These are phyloP conservation scores for Mycetomoellerius zeteki DNA, from an alignment of 1,140 invertebrate genomes.

Conservation along the genomic window DNA sequence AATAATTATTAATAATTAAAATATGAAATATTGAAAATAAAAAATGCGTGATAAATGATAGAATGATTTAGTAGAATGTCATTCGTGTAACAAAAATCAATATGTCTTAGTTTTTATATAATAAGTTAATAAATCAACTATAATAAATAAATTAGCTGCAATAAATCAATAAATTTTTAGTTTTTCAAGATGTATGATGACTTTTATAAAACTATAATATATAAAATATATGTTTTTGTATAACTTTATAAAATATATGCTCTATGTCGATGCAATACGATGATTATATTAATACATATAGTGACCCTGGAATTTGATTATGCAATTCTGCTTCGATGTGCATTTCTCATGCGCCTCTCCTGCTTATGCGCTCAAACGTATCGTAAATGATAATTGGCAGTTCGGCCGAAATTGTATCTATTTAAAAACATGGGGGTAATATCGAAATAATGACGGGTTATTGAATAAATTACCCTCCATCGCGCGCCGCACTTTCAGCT, in stretches of 20 bases:
- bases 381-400: constrained; percentile 48
- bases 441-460: constrained; percentile 46
- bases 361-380: background rate
- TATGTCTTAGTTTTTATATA: too few species aligned
- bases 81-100: background rate
- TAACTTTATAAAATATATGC: background rate
- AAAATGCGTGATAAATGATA: background rate
- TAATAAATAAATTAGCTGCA: too few species aligned
- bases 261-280: background rate
- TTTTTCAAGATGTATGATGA: background rate
- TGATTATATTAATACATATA: background rate
- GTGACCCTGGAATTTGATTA: constrained; percentile 23
- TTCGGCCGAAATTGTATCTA: constrained; percentile 50
- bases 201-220: too few species aligned
- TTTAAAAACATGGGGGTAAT: constrained; percentile 51
- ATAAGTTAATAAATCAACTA: too few species aligned
- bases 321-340: constrained; percentile 34
- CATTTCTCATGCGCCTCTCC: constrained; percentile 32
- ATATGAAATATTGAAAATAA: background rate
- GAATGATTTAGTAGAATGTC: background rate
- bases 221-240: too few species aligned
- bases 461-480: constrained; percentile 57
- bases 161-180: too few species aligned
- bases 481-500: constrained; percentile 29
- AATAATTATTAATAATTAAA: background rate